A percentile compares a stretch with the other conserved stretches of the same genome.
Evolutionary conservation across 2,888 invertebrate species (phyloP).

Genomic region (Brenthis daphne): DNA sequence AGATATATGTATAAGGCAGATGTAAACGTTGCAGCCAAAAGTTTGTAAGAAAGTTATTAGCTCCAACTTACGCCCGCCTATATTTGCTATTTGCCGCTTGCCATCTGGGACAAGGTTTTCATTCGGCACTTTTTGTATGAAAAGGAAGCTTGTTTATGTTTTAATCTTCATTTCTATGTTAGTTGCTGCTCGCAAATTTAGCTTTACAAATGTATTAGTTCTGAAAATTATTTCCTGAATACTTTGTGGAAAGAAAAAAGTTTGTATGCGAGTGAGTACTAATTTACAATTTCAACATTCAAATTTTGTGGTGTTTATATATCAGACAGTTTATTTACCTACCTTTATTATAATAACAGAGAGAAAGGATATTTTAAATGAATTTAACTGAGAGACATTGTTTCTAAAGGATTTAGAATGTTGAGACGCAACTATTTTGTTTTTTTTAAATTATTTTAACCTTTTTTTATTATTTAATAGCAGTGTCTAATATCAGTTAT

Average conservation of each 20-base stretch:
- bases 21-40: constrained; percentile 23
- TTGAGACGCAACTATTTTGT: too few relatives aligned
- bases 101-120: constrained; percentile 24
- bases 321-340: too few relatives aligned
- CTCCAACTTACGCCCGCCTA: constrained; percentile 22
- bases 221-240: background rate
- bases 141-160: constrained; percentile 27
- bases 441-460: too few relatives aligned
- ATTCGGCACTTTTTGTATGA: constrained; percentile 10
- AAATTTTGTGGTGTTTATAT: too few relatives aligned
- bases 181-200: background rate
- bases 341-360: too few relatives aligned
- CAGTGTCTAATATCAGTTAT: too few relatives aligned
- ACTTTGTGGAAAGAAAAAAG: background rate
- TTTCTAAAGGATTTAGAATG: too few relatives aligned
- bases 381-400: too few relatives aligned
- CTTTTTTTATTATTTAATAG: too few relatives aligned
- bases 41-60: constrained; percentile 23
- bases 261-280: background rate
- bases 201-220: constrained; percentile 4
- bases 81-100: constrained; percentile 21
- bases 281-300: background rate
- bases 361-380: too few relatives aligned
- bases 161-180: constrained; percentile 6
- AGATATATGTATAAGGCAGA: constrained; percentile 3